Percentiles rank a stretch among this genome's conserved stretches.
Evolutionary conservation across 2,797 vertebrate species (phyloP).

Genomic region (Spinus pinus): DNA sequence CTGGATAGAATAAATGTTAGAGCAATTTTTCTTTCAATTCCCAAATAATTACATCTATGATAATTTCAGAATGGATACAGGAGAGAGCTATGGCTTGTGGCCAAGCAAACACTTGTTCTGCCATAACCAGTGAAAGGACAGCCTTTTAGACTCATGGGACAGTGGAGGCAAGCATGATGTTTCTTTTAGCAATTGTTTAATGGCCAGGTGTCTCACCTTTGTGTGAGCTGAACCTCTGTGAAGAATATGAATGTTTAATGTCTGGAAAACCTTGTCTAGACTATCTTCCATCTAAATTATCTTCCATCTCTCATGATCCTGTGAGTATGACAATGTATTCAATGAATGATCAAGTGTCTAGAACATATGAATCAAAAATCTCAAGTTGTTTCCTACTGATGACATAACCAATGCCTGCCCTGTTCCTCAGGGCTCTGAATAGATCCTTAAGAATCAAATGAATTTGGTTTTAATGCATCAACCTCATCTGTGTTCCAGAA

Average conservation of each 20-base stretch:
- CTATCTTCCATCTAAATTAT: background rate
- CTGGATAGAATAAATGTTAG: background rate
- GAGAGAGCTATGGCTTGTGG: background rate
- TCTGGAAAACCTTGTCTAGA: background rate
- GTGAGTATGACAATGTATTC: background rate
- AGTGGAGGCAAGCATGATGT: background rate
- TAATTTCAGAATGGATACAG: background rate
- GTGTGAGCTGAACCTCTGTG: background rate
- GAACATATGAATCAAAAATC: background rate
- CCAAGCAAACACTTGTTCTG: background rate
- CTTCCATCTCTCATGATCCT: background rate
- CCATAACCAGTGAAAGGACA: background rate
- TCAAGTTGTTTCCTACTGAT: background rate
- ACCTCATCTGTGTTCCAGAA: background rate
- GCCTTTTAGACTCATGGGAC: background rate
- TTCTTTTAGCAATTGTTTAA: background rate
- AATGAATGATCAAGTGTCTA: background rate
- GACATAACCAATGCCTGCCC: background rate
- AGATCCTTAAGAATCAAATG: background rate
- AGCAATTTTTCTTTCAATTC: background rate
- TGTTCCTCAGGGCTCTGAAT: background rate
- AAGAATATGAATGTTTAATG: background rate
- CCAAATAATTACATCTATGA: background rate
- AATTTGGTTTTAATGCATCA: background rate
- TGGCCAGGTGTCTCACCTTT: background rate